Evolutionary conservation across 2,113 vertebrate genomes (phyloP).

Genomic region (Calidris pugnax): DNA sequence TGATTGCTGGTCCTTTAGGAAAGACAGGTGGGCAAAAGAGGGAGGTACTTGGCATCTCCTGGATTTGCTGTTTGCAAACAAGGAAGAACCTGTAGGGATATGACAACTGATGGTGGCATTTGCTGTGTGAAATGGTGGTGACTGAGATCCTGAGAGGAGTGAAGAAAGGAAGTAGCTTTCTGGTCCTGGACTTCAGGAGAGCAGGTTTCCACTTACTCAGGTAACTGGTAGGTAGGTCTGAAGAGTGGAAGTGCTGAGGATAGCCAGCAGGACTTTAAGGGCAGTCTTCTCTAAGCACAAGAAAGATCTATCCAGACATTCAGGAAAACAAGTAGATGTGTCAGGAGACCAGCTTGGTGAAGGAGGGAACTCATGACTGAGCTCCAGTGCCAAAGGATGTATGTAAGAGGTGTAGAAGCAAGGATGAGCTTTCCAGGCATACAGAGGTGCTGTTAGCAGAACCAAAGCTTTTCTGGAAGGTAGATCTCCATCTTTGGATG

Average conservation of each 20-base stretch:
- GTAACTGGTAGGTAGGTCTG: background rate
- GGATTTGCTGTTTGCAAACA: background rate
- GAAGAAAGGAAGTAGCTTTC: background rate
- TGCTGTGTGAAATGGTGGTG: background rate
- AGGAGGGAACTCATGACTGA: background rate
- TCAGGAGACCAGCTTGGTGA: background rate
- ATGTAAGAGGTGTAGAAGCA: background rate
- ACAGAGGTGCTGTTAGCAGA: background rate
- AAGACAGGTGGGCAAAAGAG: background rate
- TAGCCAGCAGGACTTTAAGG: background rate
- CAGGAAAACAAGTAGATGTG: background rate
- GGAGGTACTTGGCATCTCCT: background rate
- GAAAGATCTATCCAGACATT: background rate
- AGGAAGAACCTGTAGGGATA: background rate
- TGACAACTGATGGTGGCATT: accelerated
- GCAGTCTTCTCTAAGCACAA: background rate
- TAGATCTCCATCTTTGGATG: background rate
- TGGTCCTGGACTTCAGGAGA: background rate
- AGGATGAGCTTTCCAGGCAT: background rate
- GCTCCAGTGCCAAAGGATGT: background rate
- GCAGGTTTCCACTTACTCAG: accelerated
- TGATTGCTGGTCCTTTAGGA: background rate
- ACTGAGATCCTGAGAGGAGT: background rate
- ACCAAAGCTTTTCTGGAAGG: background rate
- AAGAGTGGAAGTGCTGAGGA: background rate